Percentiles rank a stretch among this genome's conserved stretches.
Evolutionary conservation across 53 echinoderm and acorn worm genomes (phyloP).

Genomic region (Paelopatides confundens): DNA sequence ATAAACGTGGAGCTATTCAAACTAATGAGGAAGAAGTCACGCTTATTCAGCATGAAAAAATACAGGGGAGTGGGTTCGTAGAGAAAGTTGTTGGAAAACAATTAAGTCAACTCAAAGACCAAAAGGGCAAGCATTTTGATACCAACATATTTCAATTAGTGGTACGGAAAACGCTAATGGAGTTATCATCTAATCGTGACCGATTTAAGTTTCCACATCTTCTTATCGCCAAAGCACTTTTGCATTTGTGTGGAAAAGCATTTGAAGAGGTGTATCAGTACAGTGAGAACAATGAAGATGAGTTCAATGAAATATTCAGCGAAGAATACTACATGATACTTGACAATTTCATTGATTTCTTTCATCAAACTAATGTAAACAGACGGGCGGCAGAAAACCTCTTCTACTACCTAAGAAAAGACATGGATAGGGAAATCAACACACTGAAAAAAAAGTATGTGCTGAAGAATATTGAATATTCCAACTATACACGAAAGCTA

Average conservation of each 20-base stretch:
- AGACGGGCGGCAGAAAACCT: neutral
- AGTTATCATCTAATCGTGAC: neutral
- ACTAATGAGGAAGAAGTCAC: neutral
- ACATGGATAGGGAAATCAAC: neutral
- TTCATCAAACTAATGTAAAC: neutral
- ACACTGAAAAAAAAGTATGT: neutral
- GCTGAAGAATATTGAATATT: neutral
- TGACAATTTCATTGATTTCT: neutral
- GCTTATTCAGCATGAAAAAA: neutral
- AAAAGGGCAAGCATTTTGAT: neutral
- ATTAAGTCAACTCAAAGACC: neutral
- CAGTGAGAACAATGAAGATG: neutral
- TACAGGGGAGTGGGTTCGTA: no score
- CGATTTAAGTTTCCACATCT: neutral
- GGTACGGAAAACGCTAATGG: neutral
- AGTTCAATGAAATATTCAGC: neutral
- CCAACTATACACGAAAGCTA: neutral
- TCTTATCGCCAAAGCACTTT: conserved; percentile 2
- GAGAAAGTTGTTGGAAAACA: no score
- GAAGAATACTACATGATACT: neutral
- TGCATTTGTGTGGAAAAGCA: neutral
- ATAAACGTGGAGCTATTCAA: neutral
- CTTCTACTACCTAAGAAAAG: neutral
- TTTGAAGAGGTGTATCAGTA: neutral
- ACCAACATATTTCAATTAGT: neutral